Evolutionary conservation across 2,113 vertebrate genomes (phyloP).

Genomic region (Ptilonorhynchus violaceus): DNA sequence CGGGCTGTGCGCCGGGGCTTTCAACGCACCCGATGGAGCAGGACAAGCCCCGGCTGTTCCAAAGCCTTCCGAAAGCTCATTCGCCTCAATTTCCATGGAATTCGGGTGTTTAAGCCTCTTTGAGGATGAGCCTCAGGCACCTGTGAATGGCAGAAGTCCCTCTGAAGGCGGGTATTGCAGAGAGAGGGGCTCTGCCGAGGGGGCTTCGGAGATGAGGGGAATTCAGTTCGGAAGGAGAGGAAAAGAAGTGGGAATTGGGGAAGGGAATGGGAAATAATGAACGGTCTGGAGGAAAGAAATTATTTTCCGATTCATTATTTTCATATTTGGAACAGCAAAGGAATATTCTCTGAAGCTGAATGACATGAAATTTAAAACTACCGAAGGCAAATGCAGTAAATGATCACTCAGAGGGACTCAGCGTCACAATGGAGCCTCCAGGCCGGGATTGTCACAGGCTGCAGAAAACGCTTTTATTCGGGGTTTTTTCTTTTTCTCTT

Average conservation of each 20-base stretch:
- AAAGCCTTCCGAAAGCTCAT: neutral
- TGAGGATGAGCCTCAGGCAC: constrained; percentile 18
- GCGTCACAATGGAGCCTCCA: neutral
- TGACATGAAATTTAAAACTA: neutral
- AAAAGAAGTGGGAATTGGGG: neutral
- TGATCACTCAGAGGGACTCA: neutral
- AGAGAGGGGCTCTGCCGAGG: neutral
- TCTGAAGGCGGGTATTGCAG: neutral
- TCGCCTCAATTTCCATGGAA: constrained; percentile 18
- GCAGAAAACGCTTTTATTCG: neutral
- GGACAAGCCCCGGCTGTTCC: constrained; percentile 1
- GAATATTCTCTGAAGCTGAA: neutral
- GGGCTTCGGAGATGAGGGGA: neutral
- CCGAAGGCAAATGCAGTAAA: neutral
- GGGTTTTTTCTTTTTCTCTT: neutral
- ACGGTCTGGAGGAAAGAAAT: neutral
- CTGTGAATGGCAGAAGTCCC: neutral
- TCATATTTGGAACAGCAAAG: neutral
- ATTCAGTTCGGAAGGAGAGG: neutral
- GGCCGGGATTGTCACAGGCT: neutral
- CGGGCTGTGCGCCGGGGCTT: neutral
- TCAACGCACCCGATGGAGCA: neutral
- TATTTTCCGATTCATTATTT: constrained; percentile 6
- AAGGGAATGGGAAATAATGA: neutral
- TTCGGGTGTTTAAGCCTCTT: neutral